These are phyloP conservation scores for Cyphomyrus plagiostoma DNA, from an alignment of 2,113 vertebrate genomes.

Conservation along the genomic window DNA sequence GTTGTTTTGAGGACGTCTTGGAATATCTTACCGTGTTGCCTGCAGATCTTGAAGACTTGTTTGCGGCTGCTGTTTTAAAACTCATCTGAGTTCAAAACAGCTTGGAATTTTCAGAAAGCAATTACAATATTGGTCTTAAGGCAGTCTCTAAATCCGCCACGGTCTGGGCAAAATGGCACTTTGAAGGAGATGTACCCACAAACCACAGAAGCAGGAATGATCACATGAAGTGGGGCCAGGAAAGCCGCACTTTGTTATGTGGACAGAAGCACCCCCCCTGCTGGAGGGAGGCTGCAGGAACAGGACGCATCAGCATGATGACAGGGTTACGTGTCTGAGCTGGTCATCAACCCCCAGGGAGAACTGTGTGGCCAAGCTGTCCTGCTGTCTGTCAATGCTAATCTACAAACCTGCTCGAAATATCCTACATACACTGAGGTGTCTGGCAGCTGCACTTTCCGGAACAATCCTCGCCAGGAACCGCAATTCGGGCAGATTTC, in stretches of 20 bases:
- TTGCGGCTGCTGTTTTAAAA: not conserved
- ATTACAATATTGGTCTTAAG: not conserved
- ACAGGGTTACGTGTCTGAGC: not conserved
- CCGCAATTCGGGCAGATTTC: not conserved
- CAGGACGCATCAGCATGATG: not conserved
- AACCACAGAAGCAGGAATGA: not conserved
- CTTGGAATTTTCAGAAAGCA: not conserved
- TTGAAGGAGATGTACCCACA: not conserved
- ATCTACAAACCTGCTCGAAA: not conserved
- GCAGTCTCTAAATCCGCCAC: not conserved
- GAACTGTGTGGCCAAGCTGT: not conserved
- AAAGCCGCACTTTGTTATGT: not conserved
- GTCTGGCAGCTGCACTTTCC: not conserved
- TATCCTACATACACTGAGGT: not conserved
- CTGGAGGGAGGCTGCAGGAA: not conserved
- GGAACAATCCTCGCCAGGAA: not conserved
- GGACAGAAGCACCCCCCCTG: not conserved
- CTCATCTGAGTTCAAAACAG: not conserved
- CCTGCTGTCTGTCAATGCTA: not conserved
- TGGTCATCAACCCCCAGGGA: not conserved
- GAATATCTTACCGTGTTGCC: not conserved
- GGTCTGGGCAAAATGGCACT: not conserved
- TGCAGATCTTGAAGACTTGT: not conserved
- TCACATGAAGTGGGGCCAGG: not conserved
- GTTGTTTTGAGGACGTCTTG: not conserved